Base-by-base conservation (phyloP, 1,140 invertebrate genomes). In the Cotesia typhae region DNA sequence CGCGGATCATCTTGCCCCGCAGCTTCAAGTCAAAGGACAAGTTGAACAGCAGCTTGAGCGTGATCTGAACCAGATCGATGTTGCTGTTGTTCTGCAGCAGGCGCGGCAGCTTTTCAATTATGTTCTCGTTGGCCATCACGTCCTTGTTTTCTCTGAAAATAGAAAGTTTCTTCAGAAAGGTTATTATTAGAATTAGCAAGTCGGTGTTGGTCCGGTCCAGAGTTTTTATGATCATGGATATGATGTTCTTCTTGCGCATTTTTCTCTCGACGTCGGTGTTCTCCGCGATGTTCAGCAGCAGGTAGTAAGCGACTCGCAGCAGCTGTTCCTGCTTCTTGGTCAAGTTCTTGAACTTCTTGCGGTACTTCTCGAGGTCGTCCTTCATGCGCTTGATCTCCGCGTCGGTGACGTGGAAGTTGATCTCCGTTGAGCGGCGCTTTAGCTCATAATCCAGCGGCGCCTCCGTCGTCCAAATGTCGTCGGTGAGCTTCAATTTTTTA, bases 101-200 rank as follows among this genome's bases (percentile, higher is more conserved):
- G 63, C 91, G 90, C 4, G 92, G 92, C 76, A 95, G 80, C 84
- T 94, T 94, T 72, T 94, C 91, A 70, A 94, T 88, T 70, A 94
- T 89, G 76, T 92, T 92, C 77, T 91, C 85, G 47, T 91, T 90
- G 2, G 89, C 89, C 96, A 99, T 98, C 70, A 93, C 90, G 83
- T 95, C 94, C 87, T 97, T 98, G 84, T 99, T 99, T 84, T 98
- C 96, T 51, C 93, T 89, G 83, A 96, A 98, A 77, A 98, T 93
- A 5, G 95, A 97, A 28, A 99, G 87, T 84, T 98, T 99, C 85
- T 97, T 97, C 6, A 99, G 88, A 87, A 99, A 99, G 10, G 94
- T 96, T 14, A 97, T 90, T 47, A 96, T 94, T n/a, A 98, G 87
- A 78, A 96, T 94, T 3, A 98, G 87, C 9, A 99, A 89, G 84